phyloP scores from a whole-genome alignment of 2,888 invertebrate species.

The Caenorhabditis becei region DNA sequence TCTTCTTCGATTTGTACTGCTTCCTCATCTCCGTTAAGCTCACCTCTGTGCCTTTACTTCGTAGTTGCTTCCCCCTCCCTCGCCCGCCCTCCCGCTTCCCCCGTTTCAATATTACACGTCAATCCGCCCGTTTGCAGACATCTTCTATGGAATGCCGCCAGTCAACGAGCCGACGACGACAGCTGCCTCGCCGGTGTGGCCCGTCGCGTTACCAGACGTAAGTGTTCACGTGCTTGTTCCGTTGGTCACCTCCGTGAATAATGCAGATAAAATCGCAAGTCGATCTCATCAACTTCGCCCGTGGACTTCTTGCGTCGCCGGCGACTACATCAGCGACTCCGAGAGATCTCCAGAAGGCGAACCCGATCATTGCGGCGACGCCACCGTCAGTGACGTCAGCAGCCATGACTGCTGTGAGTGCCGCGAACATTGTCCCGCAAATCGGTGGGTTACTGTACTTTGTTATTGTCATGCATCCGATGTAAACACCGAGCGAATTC shows the following conservation, averaged over 20 bases:
- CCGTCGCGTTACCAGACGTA: slow-evolving; percentile 28
- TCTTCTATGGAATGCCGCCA: slow-evolving; percentile 61
- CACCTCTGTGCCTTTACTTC: neutral
- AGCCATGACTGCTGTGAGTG: slow-evolving; percentile 22
- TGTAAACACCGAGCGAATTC: slow-evolving; percentile 1
- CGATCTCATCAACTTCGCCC: slow-evolving; percentile 45
- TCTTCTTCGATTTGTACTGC: slow-evolving; percentile 37
- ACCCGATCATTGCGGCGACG: slow-evolving; percentile 50
- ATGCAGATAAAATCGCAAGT: slow-evolving; percentile 51
- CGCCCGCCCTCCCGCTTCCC: neutral
- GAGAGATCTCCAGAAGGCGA: slow-evolving; percentile 43
- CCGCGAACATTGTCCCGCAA: slow-evolving; percentile 34
- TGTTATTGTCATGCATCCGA: slow-evolving; percentile 16
- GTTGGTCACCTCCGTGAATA: neutral
- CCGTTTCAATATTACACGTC: neutral
- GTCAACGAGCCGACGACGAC: slow-evolving; percentile 52
- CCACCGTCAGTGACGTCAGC: slow-evolving; percentile 22
- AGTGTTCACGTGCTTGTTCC: slow-evolving; percentile 9
- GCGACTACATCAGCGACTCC: slow-evolving; percentile 16
- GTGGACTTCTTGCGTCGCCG: slow-evolving; percentile 27
- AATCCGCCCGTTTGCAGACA: slow-evolving; percentile 21
- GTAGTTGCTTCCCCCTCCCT: neutral
- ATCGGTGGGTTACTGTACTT: slow-evolving; percentile 51
- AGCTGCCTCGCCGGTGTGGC: slow-evolving; percentile 45
- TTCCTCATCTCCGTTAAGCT: slow-evolving; percentile 19